A percentile compares a stretch with the other conserved stretches of the same genome.
These are phyloP conservation scores for Gonocerus acuteangulatus DNA, from an alignment of 2,888 invertebrate genomes.

Conservation along the genomic window DNA sequence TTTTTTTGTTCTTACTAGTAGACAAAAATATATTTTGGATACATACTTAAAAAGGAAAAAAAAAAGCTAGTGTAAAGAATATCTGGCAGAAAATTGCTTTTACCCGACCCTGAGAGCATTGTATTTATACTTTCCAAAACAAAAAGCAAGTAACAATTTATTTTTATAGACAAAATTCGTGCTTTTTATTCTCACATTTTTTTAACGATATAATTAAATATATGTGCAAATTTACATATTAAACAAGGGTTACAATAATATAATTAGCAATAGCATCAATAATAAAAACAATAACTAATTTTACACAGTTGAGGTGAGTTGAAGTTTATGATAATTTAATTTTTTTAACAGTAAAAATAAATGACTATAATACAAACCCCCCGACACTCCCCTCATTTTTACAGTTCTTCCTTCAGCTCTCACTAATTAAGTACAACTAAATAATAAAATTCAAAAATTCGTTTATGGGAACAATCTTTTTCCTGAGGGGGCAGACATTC, in stretches of 20 bases:
- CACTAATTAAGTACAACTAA: slow-evolving; percentile 32
- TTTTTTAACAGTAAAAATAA: slow-evolving; percentile 34
- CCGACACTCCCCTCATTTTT: slow-evolving; percentile 9
- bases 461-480: slow-evolving; percentile 22
- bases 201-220: slow-evolving; percentile 27
- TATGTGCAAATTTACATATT: slow-evolving; percentile 35
- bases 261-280: slow-evolving; percentile 32
- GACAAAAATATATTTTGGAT: not conserved
- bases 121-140: slow-evolving; percentile 9
- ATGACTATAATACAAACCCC: slow-evolving; percentile 29
- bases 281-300: slow-evolving; percentile 31
- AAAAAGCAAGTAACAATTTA: slow-evolving; percentile 13
- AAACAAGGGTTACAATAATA: slow-evolving; percentile 33
- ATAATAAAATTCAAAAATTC: slow-evolving; percentile 18
- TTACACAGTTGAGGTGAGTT: slow-evolving; percentile 27
- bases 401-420: slow-evolving; percentile 15
- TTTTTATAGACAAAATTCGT: slow-evolving; percentile 22
- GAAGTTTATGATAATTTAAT: slow-evolving; percentile 26
- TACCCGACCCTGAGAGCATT: slow-evolving; percentile 25
- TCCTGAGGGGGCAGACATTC: slow-evolving; percentile 29
- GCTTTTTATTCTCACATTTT: slow-evolving; percentile 22
- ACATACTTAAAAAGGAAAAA: not conserved
- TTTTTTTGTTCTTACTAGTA: too few species aligned
- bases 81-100: slow-evolving; percentile 21
- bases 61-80: slow-evolving; percentile 15